These are phyloP conservation scores for Aurelia aurita DNA, from an alignment of 30 jellyfish, hydroid and myxozoan species.

Conservation along the genomic window DNA sequence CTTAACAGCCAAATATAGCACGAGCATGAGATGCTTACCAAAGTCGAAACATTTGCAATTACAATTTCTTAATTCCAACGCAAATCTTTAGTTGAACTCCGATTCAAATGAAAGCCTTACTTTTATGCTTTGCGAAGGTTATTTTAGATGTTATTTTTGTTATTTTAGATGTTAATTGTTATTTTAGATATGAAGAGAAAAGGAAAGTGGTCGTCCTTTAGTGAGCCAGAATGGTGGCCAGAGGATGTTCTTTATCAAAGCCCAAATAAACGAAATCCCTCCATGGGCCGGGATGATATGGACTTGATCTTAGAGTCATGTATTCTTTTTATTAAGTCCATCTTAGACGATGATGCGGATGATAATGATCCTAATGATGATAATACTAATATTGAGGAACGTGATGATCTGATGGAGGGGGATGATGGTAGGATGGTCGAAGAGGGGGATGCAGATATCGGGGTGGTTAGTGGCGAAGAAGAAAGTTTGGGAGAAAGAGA, in stretches of 20 bases:
- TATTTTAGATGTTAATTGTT: not conserved
- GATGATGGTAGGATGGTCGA: not conserved
- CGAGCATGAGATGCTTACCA: too few relatives aligned
- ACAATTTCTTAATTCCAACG: too few relatives aligned
- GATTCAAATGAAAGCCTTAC: too few relatives aligned
- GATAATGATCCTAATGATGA: not conserved
- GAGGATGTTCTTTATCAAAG: not conserved
- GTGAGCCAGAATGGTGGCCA: conserved; percentile 12
- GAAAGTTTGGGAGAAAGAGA: not conserved
- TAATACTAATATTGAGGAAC: not conserved
- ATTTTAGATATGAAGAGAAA: not conserved
- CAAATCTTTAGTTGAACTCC: too few relatives aligned
- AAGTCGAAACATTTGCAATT: too few relatives aligned
- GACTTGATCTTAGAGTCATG: not conserved
- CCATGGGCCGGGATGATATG: not conserved
- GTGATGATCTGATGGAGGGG: not conserved
- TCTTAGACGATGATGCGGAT: not conserved
- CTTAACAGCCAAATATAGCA: too few relatives aligned
- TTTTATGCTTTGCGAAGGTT: not conserved
- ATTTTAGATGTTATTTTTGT: not conserved
- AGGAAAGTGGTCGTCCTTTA: not conserved
- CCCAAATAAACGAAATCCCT: not conserved
- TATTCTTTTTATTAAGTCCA: not conserved
- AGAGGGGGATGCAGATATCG: not conserved
- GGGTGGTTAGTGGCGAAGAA: not conserved